A percentile compares a stretch with the other conserved stretches of the same genome.
phyloP scores from a whole-genome alignment of 2,113 vertebrate species.

The Cochlearius cochlearius region DNA sequence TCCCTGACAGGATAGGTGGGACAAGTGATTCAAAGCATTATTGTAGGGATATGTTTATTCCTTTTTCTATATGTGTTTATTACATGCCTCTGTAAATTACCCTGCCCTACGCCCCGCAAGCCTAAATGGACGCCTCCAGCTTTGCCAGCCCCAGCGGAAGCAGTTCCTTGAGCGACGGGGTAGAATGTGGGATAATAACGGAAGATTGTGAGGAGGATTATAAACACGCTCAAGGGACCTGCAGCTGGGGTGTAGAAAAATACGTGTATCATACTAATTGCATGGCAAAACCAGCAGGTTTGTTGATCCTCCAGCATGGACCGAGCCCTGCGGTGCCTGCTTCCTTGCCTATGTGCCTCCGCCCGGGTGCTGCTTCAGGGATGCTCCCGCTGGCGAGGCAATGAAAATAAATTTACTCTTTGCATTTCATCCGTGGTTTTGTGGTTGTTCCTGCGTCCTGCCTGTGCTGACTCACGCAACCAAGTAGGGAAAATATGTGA shows the following conservation, averaged over 20 bases:
- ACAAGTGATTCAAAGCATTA: background rate
- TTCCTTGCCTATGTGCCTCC: background rate
- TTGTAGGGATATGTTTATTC: background rate
- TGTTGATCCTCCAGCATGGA: fast-evolving
- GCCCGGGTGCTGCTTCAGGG: background rate
- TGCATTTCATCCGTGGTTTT: background rate
- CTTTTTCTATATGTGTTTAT: background rate
- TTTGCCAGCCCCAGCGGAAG: background rate
- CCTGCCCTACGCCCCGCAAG: background rate
- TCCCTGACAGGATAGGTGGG: background rate
- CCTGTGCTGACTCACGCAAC: background rate
- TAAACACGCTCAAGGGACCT: background rate
- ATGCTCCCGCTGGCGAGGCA: fast-evolving
- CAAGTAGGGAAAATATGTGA: background rate
- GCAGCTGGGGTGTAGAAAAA: background rate
- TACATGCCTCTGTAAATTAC: background rate
- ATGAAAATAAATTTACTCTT: background rate
- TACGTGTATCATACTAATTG: background rate
- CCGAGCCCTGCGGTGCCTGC: background rate
- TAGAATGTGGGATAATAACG: background rate
- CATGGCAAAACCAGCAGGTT: background rate
- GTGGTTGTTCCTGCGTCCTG: background rate
- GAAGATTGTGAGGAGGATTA: background rate
- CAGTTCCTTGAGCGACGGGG: fast-evolving
- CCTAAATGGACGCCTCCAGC: background rate